These are phyloP conservation scores for Anthopleura sola DNA, from an alignment of 64 coral and sea anemone genomes.

Conservation along the genomic window DNA sequence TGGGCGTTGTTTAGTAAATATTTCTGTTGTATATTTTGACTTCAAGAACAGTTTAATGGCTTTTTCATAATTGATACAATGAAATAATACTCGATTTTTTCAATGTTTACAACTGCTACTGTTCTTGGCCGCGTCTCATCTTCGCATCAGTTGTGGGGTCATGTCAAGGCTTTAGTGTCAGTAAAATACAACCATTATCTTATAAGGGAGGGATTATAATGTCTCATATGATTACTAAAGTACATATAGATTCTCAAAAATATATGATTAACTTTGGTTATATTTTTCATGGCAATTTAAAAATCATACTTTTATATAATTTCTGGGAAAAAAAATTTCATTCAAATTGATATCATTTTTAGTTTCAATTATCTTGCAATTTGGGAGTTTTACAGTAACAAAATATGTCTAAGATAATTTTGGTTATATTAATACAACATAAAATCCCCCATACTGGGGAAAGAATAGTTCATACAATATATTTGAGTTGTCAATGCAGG, in stretches of 20 bases:
- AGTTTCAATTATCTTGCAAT: too few species aligned
- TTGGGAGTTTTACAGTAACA: too few species aligned
- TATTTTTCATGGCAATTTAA: not conserved
- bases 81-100: not conserved
- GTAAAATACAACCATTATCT: not conserved
- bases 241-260: not conserved
- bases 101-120: not conserved
- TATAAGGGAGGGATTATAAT: not conserved
- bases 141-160: not conserved
- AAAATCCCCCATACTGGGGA: too few species aligned
- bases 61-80: not conserved
- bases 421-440: too few species aligned
- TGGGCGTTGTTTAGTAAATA: not conserved
- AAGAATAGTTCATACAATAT: not conserved
- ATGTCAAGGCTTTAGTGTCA: not conserved
- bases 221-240: not conserved
- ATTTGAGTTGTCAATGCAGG: not conserved
- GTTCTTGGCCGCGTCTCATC: not conserved
- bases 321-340: not conserved
- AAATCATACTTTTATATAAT: not conserved
- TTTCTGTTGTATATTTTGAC: not conserved
- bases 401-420: too few species aligned
- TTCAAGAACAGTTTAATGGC: not conserved
- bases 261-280: not conserved
- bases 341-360: too few species aligned